phyloP scores from a whole-genome alignment of 2,888 invertebrate genomes.

The Maniola hyperantus region DNA sequence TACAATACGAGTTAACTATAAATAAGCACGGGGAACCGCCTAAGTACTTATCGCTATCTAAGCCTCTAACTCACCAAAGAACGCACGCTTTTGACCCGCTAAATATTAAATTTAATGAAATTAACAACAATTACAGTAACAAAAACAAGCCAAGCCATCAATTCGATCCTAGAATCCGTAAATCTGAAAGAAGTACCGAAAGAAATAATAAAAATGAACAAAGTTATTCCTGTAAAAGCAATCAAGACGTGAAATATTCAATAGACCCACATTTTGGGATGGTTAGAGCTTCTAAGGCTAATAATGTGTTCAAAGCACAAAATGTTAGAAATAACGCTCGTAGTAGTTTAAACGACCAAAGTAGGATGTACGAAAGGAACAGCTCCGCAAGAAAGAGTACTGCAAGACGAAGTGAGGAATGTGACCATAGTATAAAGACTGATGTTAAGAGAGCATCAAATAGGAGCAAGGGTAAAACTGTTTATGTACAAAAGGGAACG shows the following conservation, averaged over 20 bases:
- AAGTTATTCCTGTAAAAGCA: constrained; percentile 61
- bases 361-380: constrained; percentile 63
- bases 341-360: constrained; percentile 51
- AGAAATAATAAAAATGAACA: constrained; percentile 49
- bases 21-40: constrained; percentile 80
- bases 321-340: constrained; percentile 51
- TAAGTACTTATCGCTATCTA: constrained; percentile 78
- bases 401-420: constrained; percentile 44
- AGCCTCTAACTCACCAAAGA: constrained; percentile 79
- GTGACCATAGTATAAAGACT: constrained; percentile 41
- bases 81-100: constrained; percentile 70
- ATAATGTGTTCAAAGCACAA: constrained; percentile 46
- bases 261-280: constrained; percentile 69
- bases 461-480: constrained; percentile 49
- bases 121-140: constrained; percentile 61
- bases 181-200: constrained; percentile 62
- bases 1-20: constrained; percentile 81
- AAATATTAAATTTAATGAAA: constrained; percentile 57
- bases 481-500: constrained; percentile 38
- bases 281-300: constrained; percentile 46
- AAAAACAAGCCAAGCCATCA: constrained; percentile 63
- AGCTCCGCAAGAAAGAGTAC: constrained; percentile 55
- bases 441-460: constrained; percentile 55
- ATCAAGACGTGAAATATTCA: constrained; percentile 72
- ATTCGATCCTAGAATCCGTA: constrained; percentile 58